Percentiles rank a stretch among this genome's conserved stretches.
phyloP scores from a whole-genome alignment of 2,113 vertebrate species.

The Sinocyclocheilus anshuiensis region DNA sequence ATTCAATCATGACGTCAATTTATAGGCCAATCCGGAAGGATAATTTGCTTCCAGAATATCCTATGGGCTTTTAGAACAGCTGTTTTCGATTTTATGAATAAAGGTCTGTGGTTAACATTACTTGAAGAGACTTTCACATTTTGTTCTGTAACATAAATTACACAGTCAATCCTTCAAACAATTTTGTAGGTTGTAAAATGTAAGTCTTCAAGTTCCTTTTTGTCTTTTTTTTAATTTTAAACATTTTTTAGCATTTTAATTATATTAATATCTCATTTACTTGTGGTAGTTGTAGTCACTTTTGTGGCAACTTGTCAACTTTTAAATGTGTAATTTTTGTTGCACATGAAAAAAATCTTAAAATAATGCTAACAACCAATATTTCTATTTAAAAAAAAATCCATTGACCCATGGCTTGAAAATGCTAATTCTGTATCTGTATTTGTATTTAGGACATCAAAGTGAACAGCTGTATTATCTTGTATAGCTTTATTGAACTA shows the following conservation, averaged over 20 bases:
- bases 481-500: background rate
- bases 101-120: background rate
- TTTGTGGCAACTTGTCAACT: background rate
- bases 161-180: background rate
- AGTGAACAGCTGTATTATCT: background rate
- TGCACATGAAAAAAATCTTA: background rate
- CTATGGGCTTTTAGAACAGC: background rate
- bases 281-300: background rate
- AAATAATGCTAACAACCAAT: background rate
- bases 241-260: background rate
- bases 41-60: background rate
- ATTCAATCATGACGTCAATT: background rate
- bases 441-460: background rate
- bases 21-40: background rate
- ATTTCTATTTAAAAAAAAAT: too few species aligned
- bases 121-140: background rate
- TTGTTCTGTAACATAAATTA: background rate
- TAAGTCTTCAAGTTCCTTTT: background rate
- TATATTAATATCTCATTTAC: background rate
- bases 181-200: background rate
- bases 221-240: background rate
- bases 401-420: background rate
- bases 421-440: background rate
- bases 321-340: background rate
- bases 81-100: background rate